Percentiles rank a stretch among this genome's conserved stretches.
These are phyloP conservation scores for Pomacea canaliculata DNA, from an alignment of 2,888 invertebrate genomes.

Conservation along the genomic window DNA sequence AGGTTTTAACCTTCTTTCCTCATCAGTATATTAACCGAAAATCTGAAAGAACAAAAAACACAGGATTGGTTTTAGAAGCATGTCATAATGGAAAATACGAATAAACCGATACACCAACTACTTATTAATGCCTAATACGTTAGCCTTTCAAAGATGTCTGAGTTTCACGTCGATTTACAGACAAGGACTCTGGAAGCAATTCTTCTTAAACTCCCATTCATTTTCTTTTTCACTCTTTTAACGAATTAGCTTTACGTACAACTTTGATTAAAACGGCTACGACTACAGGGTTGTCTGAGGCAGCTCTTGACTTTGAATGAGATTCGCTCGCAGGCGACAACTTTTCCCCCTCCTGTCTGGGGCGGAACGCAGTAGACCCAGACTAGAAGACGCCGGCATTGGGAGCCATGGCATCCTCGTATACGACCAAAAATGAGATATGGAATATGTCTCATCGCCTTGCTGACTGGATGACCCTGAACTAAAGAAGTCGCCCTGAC, in stretches of 20 bases:
- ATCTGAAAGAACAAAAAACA: constrained; percentile 13
- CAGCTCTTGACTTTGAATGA: constrained; percentile 82
- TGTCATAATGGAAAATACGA: too few relatives aligned
- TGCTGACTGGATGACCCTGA: not conserved
- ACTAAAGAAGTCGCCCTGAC: not conserved
- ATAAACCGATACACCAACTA: too few relatives aligned
- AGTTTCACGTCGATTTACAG: too few relatives aligned
- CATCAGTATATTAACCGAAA: constrained; percentile 9
- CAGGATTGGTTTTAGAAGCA: too few relatives aligned
- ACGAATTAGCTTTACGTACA: too few relatives aligned
- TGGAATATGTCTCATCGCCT: not conserved
- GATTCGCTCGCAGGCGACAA: constrained; percentile 86
- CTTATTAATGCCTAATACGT: too few relatives aligned
- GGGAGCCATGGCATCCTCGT: constrained; percentile 74
- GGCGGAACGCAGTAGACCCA: constrained; percentile 80
- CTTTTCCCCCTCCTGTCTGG: constrained; percentile 70
- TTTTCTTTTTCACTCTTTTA: too few relatives aligned
- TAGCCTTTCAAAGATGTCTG: too few relatives aligned
- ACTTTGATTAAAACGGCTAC: too few relatives aligned
- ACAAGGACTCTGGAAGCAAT: too few relatives aligned
- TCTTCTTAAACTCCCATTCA: too few relatives aligned
- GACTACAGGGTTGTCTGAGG: constrained; percentile 78
- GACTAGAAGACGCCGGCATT: constrained; percentile 83
- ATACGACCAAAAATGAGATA: constrained; percentile 79
- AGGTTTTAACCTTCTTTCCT: constrained; percentile 75